Evolutionary conservation across 2,797 vertebrate species (phyloP).

Genomic region (Gymnothorax javanicus): DNA sequence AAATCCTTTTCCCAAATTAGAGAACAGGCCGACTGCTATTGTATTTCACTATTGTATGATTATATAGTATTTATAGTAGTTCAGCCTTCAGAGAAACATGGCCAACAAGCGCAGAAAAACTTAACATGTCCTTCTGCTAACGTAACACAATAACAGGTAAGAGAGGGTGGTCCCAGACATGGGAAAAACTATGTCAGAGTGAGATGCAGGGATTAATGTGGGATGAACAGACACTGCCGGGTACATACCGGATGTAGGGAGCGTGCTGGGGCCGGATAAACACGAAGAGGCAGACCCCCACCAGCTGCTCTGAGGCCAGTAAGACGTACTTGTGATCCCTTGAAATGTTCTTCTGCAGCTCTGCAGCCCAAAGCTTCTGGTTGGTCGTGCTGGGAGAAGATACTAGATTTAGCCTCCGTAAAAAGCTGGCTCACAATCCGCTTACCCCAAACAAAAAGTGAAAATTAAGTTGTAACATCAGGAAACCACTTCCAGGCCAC

Average conservation of each 20-base stretch:
- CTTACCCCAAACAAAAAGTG: neutral
- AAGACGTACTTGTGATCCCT: slow-evolving; percentile 95
- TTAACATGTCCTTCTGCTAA: neutral
- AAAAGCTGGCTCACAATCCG: neutral
- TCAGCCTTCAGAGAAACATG: neutral
- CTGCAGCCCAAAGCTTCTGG: slow-evolving; percentile 97
- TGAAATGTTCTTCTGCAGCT: slow-evolving; percentile 96
- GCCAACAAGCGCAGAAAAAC: neutral
- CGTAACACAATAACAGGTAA: neutral
- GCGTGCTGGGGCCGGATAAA: slow-evolving; percentile 97
- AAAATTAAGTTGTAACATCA: neutral
- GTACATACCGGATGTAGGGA: slow-evolving; percentile 84
- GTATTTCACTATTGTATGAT: neutral
- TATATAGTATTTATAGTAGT: neutral
- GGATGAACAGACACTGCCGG: neutral
- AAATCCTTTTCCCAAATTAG: neutral
- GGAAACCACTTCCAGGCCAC: neutral
- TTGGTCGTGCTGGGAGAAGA: slow-evolving; percentile 86
- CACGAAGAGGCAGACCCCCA: slow-evolving; percentile 96
- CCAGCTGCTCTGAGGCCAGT: slow-evolving; percentile 94
- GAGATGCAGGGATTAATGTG: neutral
- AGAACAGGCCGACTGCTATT: neutral
- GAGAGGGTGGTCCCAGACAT: neutral
- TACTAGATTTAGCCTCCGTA: neutral
- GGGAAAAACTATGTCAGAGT: neutral